phyloP scores from a whole-genome alignment of 2,888 invertebrate species.

The Litoditis marina region DNA sequence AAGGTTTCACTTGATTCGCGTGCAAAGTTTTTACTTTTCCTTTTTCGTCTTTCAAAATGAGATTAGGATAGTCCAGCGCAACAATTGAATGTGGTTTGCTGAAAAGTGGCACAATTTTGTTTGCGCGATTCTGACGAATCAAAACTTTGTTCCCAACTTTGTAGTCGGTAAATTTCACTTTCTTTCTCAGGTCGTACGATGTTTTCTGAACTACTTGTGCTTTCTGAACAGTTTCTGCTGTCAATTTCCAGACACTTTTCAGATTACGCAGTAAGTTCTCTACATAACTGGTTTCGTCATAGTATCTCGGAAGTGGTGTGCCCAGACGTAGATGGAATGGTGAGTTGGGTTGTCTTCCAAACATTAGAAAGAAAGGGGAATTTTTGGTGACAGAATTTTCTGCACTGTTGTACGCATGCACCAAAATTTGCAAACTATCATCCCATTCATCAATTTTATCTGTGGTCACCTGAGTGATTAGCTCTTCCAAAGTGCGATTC shows the following conservation, averaged over 20 bases:
- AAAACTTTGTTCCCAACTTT: background rate
- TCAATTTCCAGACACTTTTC: background rate
- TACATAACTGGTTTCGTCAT: background rate
- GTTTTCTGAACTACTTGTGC: background rate
- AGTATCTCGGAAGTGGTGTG: background rate
- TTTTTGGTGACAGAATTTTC: conserved; percentile 1
- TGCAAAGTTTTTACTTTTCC: background rate
- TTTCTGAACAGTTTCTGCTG: no score
- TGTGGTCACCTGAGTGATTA: background rate
- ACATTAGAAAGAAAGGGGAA: conserved; percentile 6
- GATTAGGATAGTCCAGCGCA: background rate
- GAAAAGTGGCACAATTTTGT: background rate
- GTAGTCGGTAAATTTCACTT: background rate
- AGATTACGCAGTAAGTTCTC: background rate
- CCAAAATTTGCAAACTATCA: background rate
- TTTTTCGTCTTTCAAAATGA: background rate
- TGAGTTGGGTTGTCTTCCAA: conserved; percentile 3
- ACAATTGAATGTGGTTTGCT: background rate
- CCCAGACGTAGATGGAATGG: background rate
- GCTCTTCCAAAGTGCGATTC: conserved; percentile 2
- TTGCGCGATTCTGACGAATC: background rate
- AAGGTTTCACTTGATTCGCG: background rate
- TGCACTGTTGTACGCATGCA: conserved; percentile 4
- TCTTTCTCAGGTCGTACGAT: background rate
- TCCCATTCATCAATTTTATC: conserved; percentile 7